phyloP scores from a whole-genome alignment of 2,113 vertebrate genomes.

The Promerops cafer region DNA sequence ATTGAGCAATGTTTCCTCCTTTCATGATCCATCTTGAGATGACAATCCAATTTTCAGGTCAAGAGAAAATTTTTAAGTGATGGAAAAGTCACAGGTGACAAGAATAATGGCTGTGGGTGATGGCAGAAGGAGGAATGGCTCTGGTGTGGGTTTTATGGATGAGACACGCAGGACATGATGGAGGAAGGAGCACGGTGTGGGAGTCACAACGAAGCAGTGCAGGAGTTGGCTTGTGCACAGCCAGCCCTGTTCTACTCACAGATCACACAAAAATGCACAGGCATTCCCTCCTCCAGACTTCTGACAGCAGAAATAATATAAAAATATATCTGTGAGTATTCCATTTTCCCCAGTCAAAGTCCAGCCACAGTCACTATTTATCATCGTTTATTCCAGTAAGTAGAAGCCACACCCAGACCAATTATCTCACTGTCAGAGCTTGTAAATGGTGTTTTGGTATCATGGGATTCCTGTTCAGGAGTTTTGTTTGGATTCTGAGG shows the following conservation, averaged over 20 bases:
- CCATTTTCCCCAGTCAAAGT: slow-evolving; percentile 3
- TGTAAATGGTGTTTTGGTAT: slow-evolving; percentile 33
- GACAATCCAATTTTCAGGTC: slow-evolving; percentile 14
- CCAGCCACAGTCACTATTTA: slow-evolving; percentile 23
- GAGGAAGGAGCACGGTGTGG: not conserved
- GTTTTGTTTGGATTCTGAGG: slow-evolving; percentile 39
- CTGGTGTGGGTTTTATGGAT: not conserved
- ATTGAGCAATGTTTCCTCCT: not conserved
- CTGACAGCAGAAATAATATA: slow-evolving; percentile 13
- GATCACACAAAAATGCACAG: not conserved
- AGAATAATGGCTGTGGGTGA: not conserved
- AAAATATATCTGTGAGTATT: slow-evolving; percentile 24
- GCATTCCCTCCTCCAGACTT: not conserved
- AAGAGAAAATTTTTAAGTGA: not conserved
- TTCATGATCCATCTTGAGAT: not conserved
- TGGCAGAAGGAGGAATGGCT: not conserved
- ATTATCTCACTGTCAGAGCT: slow-evolving; percentile 48
- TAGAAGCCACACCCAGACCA: slow-evolving; percentile 22
- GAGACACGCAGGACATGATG: not conserved
- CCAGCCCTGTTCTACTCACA: not conserved
- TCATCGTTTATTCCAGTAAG: slow-evolving; percentile 39
- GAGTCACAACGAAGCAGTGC: not conserved
- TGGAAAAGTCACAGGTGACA: not conserved
- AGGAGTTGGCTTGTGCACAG: not conserved
- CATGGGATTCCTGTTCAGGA: slow-evolving; percentile 19